A percentile compares a stretch with the other conserved stretches of the same genome.
These are phyloP conservation scores for Pionites leucogaster DNA, from an alignment of 2,113 vertebrate species.

Conservation along the genomic window DNA sequence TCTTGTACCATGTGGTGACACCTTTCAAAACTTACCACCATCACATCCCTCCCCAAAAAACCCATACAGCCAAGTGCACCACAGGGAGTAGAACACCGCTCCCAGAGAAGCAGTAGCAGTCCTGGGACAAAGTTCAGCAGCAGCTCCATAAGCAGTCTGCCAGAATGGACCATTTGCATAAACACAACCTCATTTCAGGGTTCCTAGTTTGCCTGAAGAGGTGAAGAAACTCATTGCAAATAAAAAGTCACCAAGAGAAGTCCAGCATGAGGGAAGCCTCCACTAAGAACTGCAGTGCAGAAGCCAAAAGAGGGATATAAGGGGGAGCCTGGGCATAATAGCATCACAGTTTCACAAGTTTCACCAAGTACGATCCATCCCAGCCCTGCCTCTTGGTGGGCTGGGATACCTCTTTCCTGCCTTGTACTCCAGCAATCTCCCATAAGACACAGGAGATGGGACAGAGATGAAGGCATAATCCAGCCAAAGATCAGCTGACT, in stretches of 20 bases:
- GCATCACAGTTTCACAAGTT: neutral
- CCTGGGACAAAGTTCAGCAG: neutral
- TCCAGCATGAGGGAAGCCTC: neutral
- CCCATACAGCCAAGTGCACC: fast-evolving
- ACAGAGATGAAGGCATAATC: neutral
- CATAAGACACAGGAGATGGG: neutral
- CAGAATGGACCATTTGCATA: neutral
- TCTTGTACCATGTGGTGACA: fast-evolving
- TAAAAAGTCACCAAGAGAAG: neutral
- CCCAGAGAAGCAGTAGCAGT: neutral
- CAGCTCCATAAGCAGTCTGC: neutral
- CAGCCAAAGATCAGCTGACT: neutral
- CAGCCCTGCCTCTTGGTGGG: neutral
- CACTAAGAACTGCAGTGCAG: neutral
- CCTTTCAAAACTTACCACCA: neutral
- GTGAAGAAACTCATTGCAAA: neutral
- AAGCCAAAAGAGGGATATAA: neutral
- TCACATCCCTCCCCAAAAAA: neutral
- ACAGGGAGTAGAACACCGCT: neutral
- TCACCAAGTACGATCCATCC: neutral
- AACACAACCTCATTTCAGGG: neutral
- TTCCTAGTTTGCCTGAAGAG: neutral
- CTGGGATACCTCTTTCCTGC: neutral
- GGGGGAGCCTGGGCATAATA: neutral
- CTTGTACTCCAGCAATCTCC: neutral